phyloP scores from a whole-genome alignment of 2,797 vertebrate genomes.

The Lophotriccus pileatus region DNA sequence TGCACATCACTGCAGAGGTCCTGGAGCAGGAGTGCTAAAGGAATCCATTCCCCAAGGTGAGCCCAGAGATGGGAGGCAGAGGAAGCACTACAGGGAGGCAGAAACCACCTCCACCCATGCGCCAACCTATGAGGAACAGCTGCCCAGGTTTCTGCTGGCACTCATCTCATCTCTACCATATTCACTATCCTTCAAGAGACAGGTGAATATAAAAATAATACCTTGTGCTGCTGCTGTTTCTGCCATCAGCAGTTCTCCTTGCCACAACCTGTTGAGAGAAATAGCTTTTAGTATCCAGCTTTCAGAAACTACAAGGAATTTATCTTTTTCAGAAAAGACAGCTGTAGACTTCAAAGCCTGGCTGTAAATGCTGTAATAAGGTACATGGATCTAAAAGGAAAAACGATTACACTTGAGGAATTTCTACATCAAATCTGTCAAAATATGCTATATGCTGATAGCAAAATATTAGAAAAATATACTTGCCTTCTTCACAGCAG shows the following conservation, averaged over 20 bases:
- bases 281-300: not conserved
- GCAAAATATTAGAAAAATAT: not conserved
- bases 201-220: not conserved
- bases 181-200: not conserved
- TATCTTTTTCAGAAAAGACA: not conserved
- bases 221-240: conserved; percentile 44
- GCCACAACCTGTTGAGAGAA: conserved; percentile 29
- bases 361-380: not conserved
- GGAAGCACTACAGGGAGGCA: not conserved
- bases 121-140: not conserved
- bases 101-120: not conserved
- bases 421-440: not conserved
- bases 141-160: not conserved
- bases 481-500: conserved; percentile 54
- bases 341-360: not conserved
- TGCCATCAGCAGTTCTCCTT: not conserved
- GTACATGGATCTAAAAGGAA: not conserved
- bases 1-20: not conserved
- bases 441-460: not conserved
- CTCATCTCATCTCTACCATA: not conserved
- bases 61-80: not conserved
- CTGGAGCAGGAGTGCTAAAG: not conserved
- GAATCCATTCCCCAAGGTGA: not conserved
- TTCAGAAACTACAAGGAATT: not conserved
- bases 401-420: not conserved